These are phyloP conservation scores for Megalopta genalis DNA, from an alignment of 1,140 invertebrate genomes.

Conservation along the genomic window DNA sequence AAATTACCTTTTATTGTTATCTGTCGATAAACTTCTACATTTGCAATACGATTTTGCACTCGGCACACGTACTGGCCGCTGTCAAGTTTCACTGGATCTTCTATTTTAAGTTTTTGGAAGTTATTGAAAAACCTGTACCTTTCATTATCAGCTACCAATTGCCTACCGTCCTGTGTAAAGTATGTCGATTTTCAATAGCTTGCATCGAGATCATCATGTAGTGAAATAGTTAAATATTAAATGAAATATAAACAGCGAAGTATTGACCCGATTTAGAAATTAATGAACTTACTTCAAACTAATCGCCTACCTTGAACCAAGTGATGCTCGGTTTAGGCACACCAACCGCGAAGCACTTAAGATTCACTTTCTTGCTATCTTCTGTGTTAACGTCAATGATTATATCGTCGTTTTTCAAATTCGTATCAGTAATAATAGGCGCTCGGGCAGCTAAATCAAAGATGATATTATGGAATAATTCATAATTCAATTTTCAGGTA, in stretches of 20 bases:
- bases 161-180: conserved; percentile 59
- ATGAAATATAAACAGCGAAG: no score
- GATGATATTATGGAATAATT: conserved; percentile 5
- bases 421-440: conserved; percentile 52
- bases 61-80: conserved; percentile 75
- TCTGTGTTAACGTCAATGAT: conserved; percentile 52
- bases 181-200: neutral
- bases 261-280: no score
- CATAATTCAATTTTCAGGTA: neutral
- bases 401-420: conserved; percentile 63
- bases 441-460: conserved; percentile 44
- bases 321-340: conserved; percentile 71
- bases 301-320: conserved; percentile 74
- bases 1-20: conserved; percentile 77
- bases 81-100: conserved; percentile 71
- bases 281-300: no score
- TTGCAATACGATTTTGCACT: conserved; percentile 73
- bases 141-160: conserved; percentile 59
- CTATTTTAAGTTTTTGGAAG: conserved; percentile 74
- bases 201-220: neutral
- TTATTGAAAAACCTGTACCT: conserved; percentile 65
- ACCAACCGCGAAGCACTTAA: conserved; percentile 69
- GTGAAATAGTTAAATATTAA: no score
- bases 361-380: conserved; percentile 53
- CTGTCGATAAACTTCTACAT: conserved; percentile 59